Percentiles rank a stretch among this genome's conserved stretches.
Conservation (phyloP, 2,113 vertebrate species). For the Boleophthalmus pectinirostris region DNA sequence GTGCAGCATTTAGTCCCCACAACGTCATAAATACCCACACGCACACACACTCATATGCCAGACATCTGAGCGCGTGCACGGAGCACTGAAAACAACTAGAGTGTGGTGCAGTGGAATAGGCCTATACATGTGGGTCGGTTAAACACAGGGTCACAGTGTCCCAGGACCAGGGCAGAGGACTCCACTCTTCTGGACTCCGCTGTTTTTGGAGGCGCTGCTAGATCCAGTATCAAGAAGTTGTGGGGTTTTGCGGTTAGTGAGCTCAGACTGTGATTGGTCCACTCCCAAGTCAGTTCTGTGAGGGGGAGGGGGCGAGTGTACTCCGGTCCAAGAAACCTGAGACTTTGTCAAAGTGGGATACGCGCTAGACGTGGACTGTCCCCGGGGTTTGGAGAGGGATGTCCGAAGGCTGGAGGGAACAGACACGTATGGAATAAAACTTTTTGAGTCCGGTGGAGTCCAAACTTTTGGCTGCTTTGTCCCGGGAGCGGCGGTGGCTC, state of each 20-base stretch:
- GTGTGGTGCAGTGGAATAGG: too few relatives aligned
- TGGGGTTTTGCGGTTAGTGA: not conserved
- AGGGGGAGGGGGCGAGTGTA: not conserved
- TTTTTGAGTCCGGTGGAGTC: not conserved
- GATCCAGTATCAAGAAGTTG: slow-evolving; percentile 1
- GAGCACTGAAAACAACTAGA: too few relatives aligned
- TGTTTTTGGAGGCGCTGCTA: not conserved
- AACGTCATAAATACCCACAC: too few relatives aligned
- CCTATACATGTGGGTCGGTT: not conserved
- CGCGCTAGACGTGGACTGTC: not conserved
- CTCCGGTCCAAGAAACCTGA: not conserved
- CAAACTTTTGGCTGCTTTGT: not conserved
- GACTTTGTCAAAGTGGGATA: not conserved
- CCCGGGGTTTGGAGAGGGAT: not conserved
- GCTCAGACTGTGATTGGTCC: not conserved
- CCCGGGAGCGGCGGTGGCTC: not conserved
- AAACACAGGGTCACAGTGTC: not conserved
- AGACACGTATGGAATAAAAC: not conserved
- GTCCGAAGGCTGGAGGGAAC: not conserved
- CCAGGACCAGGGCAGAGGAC: not conserved
- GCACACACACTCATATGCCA: too few relatives aligned
- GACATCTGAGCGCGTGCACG: too few relatives aligned
- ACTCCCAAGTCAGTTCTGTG: not conserved
- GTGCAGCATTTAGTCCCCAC: too few relatives aligned
- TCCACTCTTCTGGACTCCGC: not conserved